Percentiles rank a stretch among this genome's conserved stretches.
Evolutionary conservation across 2,888 invertebrate genomes (phyloP).

Genomic region (Embidobia sp.): DNA sequence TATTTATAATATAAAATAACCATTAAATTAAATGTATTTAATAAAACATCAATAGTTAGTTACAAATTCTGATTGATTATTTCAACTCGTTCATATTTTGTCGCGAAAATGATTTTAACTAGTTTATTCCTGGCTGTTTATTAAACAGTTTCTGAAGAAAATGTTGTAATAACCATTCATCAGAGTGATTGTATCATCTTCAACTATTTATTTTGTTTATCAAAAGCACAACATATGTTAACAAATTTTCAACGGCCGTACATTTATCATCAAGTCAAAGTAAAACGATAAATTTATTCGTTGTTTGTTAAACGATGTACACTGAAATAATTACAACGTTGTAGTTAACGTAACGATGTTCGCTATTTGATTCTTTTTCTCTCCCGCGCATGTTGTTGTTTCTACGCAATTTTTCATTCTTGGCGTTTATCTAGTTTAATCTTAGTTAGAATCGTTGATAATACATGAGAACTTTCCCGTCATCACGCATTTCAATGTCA

Average conservation of each 20-base stretch:
- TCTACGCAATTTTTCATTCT: slow-evolving; percentile 23
- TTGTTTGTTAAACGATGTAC: slow-evolving; percentile 20
- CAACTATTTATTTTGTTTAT: background rate
- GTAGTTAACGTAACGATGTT: slow-evolving; percentile 31
- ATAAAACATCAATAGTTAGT: too few species aligned
- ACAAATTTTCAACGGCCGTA: background rate
- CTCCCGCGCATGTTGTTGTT: slow-evolving; percentile 14
- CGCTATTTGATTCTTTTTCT: slow-evolving; percentile 28
- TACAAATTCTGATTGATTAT: too few species aligned
- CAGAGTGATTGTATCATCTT: background rate
- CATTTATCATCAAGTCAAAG: background rate
- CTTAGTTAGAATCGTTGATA: slow-evolving; percentile 44
- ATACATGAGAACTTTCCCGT: slow-evolving; percentile 37
- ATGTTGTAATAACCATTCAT: too few species aligned
- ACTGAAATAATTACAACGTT: slow-evolving; percentile 46
- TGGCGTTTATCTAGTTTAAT: slow-evolving; percentile 30
- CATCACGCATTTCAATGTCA: slow-evolving; percentile 39
- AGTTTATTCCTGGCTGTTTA: too few species aligned
- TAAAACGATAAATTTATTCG: slow-evolving; percentile 10
- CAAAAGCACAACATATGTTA: background rate
- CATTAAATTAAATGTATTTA: too few species aligned
- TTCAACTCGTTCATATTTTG: too few species aligned
- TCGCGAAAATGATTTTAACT: too few species aligned
- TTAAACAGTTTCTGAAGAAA: too few species aligned
- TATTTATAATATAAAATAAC: too few species aligned